A percentile compares a stretch with the other conserved stretches of the same genome.
These are phyloP conservation scores for Amphimallon solstitiale DNA, from an alignment of 2,888 invertebrate genomes.

Conservation along the genomic window DNA sequence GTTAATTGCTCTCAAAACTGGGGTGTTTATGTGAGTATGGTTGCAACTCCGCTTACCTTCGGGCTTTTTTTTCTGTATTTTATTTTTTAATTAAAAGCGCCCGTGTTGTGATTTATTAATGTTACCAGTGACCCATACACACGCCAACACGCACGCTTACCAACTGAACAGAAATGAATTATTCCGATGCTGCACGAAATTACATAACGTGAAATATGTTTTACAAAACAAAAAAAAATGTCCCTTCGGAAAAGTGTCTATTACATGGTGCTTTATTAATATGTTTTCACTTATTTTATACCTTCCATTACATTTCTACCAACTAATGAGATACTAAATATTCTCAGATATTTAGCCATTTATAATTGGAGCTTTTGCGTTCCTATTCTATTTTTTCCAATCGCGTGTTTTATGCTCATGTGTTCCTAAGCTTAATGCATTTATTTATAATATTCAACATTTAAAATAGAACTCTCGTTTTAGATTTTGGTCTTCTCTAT, in stretches of 20 bases:
- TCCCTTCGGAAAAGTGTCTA: neutral
- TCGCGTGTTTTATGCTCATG: too few species aligned
- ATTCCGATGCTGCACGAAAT: conserved; percentile 43
- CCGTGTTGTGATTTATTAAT: conserved; percentile 48
- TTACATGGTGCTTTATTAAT: too few species aligned
- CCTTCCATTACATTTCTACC: too few species aligned
- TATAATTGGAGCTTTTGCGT: too few species aligned
- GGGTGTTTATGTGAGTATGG: conserved; percentile 28
- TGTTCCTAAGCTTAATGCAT: too few species aligned
- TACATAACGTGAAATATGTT: conserved; percentile 36
- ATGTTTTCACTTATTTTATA: too few species aligned
- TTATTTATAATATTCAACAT: too few species aligned
- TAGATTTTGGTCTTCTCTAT: too few species aligned
- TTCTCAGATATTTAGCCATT: too few species aligned
- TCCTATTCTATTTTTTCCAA: too few species aligned
- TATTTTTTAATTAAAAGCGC: conserved; percentile 48
- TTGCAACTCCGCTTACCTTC: conserved; percentile 19
- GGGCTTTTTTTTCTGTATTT: neutral
- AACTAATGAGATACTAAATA: too few species aligned
- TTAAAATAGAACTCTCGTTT: too few species aligned
- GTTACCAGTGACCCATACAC: conserved; percentile 47
- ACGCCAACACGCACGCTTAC: conserved; percentile 49
- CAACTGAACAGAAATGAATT: conserved; percentile 47
- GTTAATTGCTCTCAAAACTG: conserved; percentile 25
- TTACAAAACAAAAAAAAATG: neutral